These are phyloP conservation scores for Lasioglossum calceatum DNA, from an alignment of 2,888 invertebrate species.

Conservation along the genomic window DNA sequence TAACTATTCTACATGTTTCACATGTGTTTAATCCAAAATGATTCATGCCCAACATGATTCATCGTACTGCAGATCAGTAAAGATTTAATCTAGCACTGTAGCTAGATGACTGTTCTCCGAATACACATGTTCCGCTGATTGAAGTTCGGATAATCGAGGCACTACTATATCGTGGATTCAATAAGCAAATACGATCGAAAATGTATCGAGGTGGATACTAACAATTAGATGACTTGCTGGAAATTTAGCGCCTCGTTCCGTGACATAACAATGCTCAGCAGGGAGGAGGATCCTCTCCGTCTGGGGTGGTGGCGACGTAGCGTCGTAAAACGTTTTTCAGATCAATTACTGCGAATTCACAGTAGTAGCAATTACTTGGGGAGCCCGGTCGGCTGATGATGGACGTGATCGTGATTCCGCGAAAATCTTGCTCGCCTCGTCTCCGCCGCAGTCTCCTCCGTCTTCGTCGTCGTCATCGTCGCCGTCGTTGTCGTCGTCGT, in stretches of 20 bases:
- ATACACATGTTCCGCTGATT: neutral
- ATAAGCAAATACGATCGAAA: neutral
- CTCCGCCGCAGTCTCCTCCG: neutral
- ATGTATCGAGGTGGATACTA: neutral
- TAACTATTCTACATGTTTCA: neutral
- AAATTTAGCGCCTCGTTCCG: neutral
- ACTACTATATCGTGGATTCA: neutral
- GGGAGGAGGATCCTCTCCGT: neutral
- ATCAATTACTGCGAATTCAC: conserved; percentile 53
- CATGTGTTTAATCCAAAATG: neutral
- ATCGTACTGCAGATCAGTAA: neutral
- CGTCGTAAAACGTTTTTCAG: conserved; percentile 32
- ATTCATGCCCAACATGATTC: neutral
- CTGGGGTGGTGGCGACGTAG: neutral
- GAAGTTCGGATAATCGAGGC: neutral
- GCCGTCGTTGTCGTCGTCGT: neutral
- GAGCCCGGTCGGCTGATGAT: conserved; percentile 27
- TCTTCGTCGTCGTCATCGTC: neutral
- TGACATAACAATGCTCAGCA: neutral
- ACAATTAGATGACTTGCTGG: neutral
- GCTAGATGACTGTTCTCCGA: neutral
- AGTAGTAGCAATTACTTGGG: conserved; percentile 50
- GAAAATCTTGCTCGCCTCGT: conserved; percentile 36
- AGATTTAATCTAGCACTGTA: neutral
- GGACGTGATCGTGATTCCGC: conserved; percentile 57